Percentiles rank a stretch among this genome's conserved stretches.
phyloP scores from a whole-genome alignment of 30 jellyfish, hydroid and myxozoan genomes.

The Aurelia aurita region DNA sequence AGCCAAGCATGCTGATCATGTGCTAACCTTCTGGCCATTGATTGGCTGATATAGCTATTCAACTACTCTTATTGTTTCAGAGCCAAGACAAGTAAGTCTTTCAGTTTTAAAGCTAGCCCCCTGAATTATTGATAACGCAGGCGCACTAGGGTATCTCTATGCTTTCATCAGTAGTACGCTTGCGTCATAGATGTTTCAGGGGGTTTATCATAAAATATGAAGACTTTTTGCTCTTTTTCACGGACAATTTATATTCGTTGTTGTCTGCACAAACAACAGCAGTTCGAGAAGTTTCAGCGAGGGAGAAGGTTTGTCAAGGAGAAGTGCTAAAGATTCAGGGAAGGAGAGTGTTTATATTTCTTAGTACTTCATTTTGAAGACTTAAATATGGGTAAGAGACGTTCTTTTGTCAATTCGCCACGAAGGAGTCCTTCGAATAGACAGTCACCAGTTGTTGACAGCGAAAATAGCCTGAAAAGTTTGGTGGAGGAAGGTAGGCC shows the following conservation, averaged over 20 bases:
- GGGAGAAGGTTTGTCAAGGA: neutral
- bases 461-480: constrained; percentile 3
- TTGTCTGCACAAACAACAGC: neutral
- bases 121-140: neutral
- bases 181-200: no score
- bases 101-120: neutral
- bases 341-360: neutral
- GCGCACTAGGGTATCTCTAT: no score
- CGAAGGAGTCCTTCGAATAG: constrained; percentile 59
- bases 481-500: constrained; percentile 7
- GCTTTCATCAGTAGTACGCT: no score
- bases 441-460: constrained; percentile 18
- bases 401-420: constrained; percentile 26
- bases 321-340: neutral
- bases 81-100: neutral
- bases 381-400: constrained; percentile 39
- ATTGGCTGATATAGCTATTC: constrained; percentile 9
- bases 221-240: no score
- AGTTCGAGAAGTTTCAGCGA: neutral
- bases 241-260: no score
- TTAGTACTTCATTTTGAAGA: no score
- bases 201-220: no score
- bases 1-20: neutral
- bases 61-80: neutral
- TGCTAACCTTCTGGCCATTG: neutral